Evolutionary conservation across 2,113 vertebrate species (phyloP), one percentile per base, ranked within the genome.

Genomic region (Ceyx cyanopectus): DNA sequence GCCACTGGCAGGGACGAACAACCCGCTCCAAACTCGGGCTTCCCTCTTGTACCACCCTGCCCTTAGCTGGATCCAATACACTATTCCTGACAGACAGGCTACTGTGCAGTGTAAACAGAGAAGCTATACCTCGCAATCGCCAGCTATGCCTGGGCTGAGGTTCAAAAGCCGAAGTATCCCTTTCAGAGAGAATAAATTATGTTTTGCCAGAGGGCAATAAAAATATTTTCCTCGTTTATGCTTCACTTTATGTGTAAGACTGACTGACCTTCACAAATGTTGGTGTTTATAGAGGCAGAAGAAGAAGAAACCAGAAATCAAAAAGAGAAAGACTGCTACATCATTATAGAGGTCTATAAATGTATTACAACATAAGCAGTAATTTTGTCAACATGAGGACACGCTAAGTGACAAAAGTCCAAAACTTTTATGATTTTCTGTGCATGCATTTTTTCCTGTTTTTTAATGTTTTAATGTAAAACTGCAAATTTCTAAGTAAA

Each of bases 281-380:
- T 65, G 82, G 16, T 18, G 58, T 76, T 87, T 94, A 54, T 6
- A 89, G 41, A 58, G 62, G 61, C 43, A 86, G 69, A 92, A 93
- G 74, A 81, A 83, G 62, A 82, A 91, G 74, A 84, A 78, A 90
- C 4, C 46, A 72, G 87, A 85, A 78, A 88, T 70, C 22, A 46
- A 67, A 48, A 81, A 88, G 53, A 14, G 26, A 67, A 78, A 85
- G 73, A 75, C 21, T 7, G n/a, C 53, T 78, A 61, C 32, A 12
- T 77, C 26, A 41, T 63, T 78, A 5, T 45, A 61, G 84, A 86
- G 34, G 73, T 26, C 41, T 75, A 60, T 46, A 77, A 77, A 75
- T 78, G 57, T 15, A 75, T 68, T 34, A 57, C 19, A 57, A 45
- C 88, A 14, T 23, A 66, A 89, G 23, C 26, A 88, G 75, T 77